Percentiles rank a stretch among this genome's conserved stretches.
Evolutionary conservation across 2,113 vertebrate species (phyloP).

Genomic region (Cinclus cinclus): DNA sequence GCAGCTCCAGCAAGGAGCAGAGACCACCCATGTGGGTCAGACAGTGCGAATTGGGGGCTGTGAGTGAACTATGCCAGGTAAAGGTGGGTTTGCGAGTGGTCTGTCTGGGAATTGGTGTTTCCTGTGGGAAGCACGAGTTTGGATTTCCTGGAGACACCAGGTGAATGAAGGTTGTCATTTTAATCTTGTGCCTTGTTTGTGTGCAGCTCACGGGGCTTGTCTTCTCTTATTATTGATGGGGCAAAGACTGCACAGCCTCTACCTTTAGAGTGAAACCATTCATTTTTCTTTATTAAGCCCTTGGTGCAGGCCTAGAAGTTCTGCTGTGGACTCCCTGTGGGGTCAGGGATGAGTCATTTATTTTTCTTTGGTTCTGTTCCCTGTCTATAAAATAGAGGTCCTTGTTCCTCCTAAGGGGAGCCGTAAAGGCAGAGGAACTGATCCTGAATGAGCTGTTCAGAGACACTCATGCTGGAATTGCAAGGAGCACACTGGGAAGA

Average conservation of each 20-base stretch:
- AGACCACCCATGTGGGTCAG: neutral
- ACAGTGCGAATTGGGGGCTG: accelerated
- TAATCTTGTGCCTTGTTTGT: neutral
- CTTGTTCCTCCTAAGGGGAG: neutral
- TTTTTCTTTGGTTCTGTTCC: neutral
- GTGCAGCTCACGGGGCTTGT: neutral
- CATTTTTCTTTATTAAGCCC: neutral
- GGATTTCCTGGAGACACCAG: neutral
- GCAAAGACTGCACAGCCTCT: neutral
- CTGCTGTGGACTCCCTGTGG: neutral
- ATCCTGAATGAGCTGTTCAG: neutral
- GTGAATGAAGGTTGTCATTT: neutral
- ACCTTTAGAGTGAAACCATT: neutral
- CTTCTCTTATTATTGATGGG: neutral
- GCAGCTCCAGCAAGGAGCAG: neutral
- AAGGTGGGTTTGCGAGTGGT: neutral
- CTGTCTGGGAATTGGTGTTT: neutral
- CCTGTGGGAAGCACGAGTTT: accelerated
- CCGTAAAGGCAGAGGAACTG: neutral
- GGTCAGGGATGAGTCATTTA: neutral
- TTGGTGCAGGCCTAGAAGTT: neutral
- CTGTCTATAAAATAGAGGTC: neutral
- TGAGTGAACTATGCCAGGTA: neutral
- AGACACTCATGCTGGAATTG: neutral
- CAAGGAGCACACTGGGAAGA: neutral